phyloP scores from a whole-genome alignment of 2,888 invertebrate species.

The Lordiphosa fenestrarum region DNA sequence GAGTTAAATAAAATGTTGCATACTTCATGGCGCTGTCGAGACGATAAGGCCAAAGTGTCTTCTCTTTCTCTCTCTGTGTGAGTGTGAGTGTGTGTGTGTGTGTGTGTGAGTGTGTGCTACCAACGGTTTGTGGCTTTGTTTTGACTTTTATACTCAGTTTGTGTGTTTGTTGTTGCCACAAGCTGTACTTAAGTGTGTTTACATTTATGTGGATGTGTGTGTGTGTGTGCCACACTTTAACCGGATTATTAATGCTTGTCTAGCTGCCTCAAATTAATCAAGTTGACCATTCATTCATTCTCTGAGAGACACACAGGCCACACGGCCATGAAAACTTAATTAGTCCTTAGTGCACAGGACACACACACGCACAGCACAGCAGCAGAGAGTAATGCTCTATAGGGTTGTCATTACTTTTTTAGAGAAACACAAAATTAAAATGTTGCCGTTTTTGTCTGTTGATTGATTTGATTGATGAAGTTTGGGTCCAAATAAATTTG shows the following conservation, averaged over 20 bases:
- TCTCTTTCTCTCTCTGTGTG: neutral
- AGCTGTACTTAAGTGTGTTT: conserved; percentile 72
- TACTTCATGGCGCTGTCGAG: conserved; percentile 53
- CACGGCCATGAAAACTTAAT: conserved; percentile 70
- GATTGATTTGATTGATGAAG: conserved; percentile 66
- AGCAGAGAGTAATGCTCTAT: conserved; percentile 22
- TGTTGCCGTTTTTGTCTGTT: conserved; percentile 4
- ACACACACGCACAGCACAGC: conserved; percentile 7
- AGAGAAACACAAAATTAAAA: neutral
- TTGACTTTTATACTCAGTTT: conserved; percentile 74
- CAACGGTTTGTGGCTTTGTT: conserved; percentile 73
- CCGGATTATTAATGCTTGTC: conserved; percentile 75
- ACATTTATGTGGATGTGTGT: conserved; percentile 29
- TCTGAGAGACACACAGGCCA: conserved; percentile 35
- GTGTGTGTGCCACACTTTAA: conserved; percentile 64
- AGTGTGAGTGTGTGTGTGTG: neutral
- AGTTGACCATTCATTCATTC: conserved; percentile 75
- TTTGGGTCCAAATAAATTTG: conserved; percentile 22
- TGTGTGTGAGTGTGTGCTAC: conserved; percentile 28
- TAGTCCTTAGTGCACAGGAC: conserved; percentile 64
- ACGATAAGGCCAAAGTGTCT: conserved; percentile 43
- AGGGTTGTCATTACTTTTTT: neutral
- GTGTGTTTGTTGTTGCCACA: conserved; percentile 66
- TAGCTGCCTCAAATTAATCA: conserved; percentile 72
- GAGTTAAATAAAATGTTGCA: conserved; percentile 61